Evolutionary conservation across 64 coral and sea anemone species (phyloP), one percentile per base, ranked within the genome.

Genomic region (Orbicella faveolata): DNA sequence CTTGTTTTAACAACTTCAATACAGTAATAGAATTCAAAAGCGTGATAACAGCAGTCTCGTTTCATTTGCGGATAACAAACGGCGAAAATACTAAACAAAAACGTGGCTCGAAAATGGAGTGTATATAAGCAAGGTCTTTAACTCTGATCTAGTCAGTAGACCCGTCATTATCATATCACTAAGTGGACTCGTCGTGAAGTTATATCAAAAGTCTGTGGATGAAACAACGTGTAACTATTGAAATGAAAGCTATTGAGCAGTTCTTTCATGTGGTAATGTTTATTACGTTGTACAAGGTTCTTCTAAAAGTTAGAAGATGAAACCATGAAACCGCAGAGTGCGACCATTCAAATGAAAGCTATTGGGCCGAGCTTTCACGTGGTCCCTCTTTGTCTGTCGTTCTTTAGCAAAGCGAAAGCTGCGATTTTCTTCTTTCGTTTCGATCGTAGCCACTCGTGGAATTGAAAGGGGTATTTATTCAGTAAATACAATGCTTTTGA

Each of bases 321-420:
- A 48, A 48, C 44, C 44, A 5, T 48, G 44, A 48, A 14, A 34
- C 11, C 72, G 14, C 55, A 74, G 15, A 34, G 26, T 34, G 33
- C 33, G n/a, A 74, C 72, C 10, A 74, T 74, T 74, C 72, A 74
- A 74, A 74, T 74, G 72, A 74, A 34, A 74, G 72, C 72, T 74
- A 74, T 15, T 35, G 72, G 34, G 72, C 25, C 36, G 0, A 36
- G 30, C 23, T 74, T 30, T 34, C 72, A 59, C 55, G 55, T 59
- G 55, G 55, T 59, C 11, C 55, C 44, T 15, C 15, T 59, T 16
- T 59, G 55, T 14, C 15, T 59, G 10, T 70, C 67, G 67, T 11
- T 10, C 4, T 11, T 26, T 33, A 9, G n/a, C 5, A 25, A 70
- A 70, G 8, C 11, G 21, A 70, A 70, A 70, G 21, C n/a, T 70